These are phyloP conservation scores for Philhelius pedissequus DNA, from an alignment of 2,888 invertebrate species.

Conservation along the genomic window DNA sequence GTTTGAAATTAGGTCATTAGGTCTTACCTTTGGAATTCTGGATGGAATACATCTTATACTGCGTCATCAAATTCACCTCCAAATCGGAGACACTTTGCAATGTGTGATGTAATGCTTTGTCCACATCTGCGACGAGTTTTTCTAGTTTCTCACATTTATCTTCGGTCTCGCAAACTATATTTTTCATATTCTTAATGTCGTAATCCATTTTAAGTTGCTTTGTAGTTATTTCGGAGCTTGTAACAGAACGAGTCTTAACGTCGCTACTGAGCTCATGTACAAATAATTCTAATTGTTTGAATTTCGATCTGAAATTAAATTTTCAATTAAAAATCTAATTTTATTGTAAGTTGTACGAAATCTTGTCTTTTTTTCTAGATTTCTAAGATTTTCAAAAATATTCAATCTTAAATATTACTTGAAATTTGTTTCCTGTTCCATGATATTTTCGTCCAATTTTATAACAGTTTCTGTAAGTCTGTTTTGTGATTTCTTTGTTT, in stretches of 20 bases:
- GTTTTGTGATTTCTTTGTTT: slow-evolving; percentile 74
- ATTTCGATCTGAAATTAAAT: slow-evolving; percentile 72
- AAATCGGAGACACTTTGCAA: slow-evolving; percentile 79
- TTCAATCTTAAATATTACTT: too few species aligned
- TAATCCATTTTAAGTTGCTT: slow-evolving; percentile 80
- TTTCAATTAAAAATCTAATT: too few species aligned
- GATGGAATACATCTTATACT: slow-evolving; percentile 75
- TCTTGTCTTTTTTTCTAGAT: too few species aligned
- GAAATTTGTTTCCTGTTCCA: slow-evolving; percentile 73
- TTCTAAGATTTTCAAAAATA: too few species aligned
- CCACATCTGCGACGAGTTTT: slow-evolving; percentile 77
- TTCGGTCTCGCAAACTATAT: slow-evolving; percentile 80
- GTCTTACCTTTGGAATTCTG: slow-evolving; percentile 75
- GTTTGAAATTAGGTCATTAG: neutral
- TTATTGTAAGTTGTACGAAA: too few species aligned
- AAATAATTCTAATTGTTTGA: slow-evolving; percentile 74
- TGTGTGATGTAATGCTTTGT: slow-evolving; percentile 78
- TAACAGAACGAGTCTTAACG: slow-evolving; percentile 73
- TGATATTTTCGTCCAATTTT: slow-evolving; percentile 74
- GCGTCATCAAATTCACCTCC: slow-evolving; percentile 77
- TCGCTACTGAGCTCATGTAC: slow-evolving; percentile 74
- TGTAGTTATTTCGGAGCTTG: slow-evolving; percentile 76
- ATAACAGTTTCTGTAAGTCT: slow-evolving; percentile 75
- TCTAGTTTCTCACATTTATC: slow-evolving; percentile 80
- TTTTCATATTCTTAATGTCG: slow-evolving; percentile 80